Base-by-base conservation (phyloP, 2,797 vertebrate genomes). In the Coreius guichenoti region DNA sequence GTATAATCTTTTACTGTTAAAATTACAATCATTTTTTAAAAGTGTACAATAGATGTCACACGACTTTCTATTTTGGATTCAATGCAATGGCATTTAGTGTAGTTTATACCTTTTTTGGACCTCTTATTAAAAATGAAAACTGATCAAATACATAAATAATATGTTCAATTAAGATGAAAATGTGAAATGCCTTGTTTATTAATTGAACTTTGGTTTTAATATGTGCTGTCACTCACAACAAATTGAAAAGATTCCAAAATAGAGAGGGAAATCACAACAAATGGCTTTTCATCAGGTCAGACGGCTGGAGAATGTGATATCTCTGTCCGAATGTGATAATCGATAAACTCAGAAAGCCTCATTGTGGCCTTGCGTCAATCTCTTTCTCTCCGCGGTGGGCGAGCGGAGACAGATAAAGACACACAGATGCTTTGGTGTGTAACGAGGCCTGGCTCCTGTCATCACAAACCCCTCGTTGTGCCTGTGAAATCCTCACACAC, bases 391-490 rank as follows among this genome's bases (percentile, higher is more conserved):
- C 63, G 29, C 45, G 81, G 87, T 86, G 86, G 86, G 80, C 29
- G 80, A 84, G 72, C 19, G n/a, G 84, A 87, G 80, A 68, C 63
- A 82, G 83, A 89, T 90, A 92, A 90, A 92, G 91, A 90, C 89
- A 90, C 88, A 73, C 91, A 89, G 88, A 78, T 29, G 90, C 87
- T 88, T 88, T 90, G 90, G 85, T 93, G 94, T 93, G 90, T 90
- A 87, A 89, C 90, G 89, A 90, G 90, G 88, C 47, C 93, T 90
- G 88, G 91, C 87, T 91, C 90, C 92, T 91, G 91, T 92, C 93
- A 93, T 94, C 88, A 91, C 90, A 91, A 89, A 89, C 89, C 90
- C 92, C 92, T 92, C 92, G 92, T 92, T 93, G 91, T 90, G 90
- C 87, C 88, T 92, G 88, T 92, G 88, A 92, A 94, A 86, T 92